A percentile compares a stretch with the other conserved stretches of the same genome.
These are phyloP conservation scores for Eupleurogrammus muticus DNA, from an alignment of 2,797 vertebrate genomes.

Conservation along the genomic window DNA sequence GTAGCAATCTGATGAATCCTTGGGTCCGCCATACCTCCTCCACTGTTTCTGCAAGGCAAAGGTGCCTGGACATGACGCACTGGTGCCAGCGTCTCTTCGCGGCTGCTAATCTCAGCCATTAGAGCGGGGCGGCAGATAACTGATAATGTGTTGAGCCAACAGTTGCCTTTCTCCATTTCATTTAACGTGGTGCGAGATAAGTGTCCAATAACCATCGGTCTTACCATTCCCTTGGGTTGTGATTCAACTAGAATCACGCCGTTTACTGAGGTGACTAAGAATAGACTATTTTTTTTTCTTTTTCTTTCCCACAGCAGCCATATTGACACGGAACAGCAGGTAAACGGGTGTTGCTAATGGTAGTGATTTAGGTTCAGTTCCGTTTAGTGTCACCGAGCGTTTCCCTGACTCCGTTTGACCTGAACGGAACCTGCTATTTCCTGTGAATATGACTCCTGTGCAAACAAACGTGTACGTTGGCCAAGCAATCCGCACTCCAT, in stretches of 20 bases:
- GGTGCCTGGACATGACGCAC: constrained; percentile 18
- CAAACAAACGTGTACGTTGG: too few relatives aligned
- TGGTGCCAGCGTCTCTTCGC: constrained; percentile 16
- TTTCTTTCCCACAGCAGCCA: too few relatives aligned
- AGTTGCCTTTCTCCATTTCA: neutral
- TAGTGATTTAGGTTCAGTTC: too few relatives aligned
- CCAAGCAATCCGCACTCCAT: neutral
- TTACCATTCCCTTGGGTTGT: neutral
- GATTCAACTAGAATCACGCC: neutral
- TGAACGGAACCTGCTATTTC: too few relatives aligned
- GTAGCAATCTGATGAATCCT: constrained; percentile 22
- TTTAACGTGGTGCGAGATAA: constrained; percentile 3
- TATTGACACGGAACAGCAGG: too few relatives aligned
- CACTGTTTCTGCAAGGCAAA: neutral
- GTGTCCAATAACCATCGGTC: neutral
- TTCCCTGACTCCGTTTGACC: too few relatives aligned
- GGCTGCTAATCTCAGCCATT: constrained; percentile 33
- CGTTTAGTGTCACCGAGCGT: too few relatives aligned
- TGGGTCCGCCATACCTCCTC: constrained; percentile 4
- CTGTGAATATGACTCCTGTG: too few relatives aligned
- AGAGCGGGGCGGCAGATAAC: constrained; percentile 29
- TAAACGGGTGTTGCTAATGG: too few relatives aligned
- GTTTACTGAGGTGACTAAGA: neutral
- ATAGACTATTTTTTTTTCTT: too few relatives aligned
- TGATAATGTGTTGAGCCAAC: constrained; percentile 26